Base-by-base conservation (phyloP, 2,888 invertebrate genomes). In the Globia sparganii region DNA sequence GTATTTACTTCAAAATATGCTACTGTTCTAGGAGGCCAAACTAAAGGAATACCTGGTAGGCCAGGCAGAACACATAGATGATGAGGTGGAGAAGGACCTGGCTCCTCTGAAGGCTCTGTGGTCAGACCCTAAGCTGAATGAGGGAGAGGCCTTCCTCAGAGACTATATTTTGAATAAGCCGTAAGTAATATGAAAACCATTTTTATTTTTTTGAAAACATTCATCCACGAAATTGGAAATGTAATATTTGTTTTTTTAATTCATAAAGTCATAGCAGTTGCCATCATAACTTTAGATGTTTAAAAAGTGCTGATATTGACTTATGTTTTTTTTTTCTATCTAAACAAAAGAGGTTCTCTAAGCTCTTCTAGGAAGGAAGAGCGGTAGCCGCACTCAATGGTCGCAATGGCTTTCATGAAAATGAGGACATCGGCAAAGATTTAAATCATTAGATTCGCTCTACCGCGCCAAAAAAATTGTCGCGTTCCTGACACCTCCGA, bases 91-190 rank as follows among this genome's bases (percentile, higher is more conserved):
- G 86, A 95, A 97, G 72, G 97, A 98, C 64, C 94, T 99, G 87
- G 98, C 98, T 79, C 98, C 98, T 0, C 94, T 99, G 56, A 98
- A 98, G 88, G 98, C 98, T 40, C 98, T 98, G 90, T 99, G 99
- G 99, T 97, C 97, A 25, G 97, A 98, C 93, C 98, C 98, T 28
- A 97, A 98, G 83, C 95, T 99, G 37, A 98, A 98, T 87, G 97
- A 98, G 73, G 98, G 97, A 53, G 99, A 99, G 92, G 98, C 98
- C 75, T 99, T 99, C 94, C 96, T 99, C 2, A 97, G 98, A 74
- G 99, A 99, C 94, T 99, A 98, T 93, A 98, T 99, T 86, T 95
- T 99, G 58, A 98, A 99, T 91, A 98, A 99, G 93, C 97, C 98
- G 95, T 97, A 64, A 84, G 84, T 78, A 59, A 59, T 1, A 37